Conservation (phyloP, 1,140 invertebrate genomes). For the Medauroidea extradentata region DNA sequence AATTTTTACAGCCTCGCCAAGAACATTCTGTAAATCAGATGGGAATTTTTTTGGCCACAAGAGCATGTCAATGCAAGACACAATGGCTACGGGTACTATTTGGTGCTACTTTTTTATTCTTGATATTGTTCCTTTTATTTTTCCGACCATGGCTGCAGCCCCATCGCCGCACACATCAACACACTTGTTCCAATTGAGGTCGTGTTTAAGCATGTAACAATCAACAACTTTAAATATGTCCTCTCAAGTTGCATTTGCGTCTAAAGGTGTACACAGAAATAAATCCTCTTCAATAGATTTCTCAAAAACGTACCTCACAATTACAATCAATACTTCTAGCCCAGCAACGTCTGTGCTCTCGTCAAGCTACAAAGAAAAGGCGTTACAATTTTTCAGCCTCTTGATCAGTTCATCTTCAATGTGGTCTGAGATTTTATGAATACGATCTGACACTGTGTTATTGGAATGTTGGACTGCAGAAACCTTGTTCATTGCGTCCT, state of each 20-base stretch:
- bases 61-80: too few species aligned
- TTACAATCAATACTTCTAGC: not conserved
- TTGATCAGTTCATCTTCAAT: too few species aligned
- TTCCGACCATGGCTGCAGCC: not conserved
- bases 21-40: too few species aligned
- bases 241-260: not conserved
- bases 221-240: not conserved
- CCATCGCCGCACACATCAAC: conserved; percentile 1
- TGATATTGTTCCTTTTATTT: conserved; percentile 1
- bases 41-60: too few species aligned
- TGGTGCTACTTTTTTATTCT: too few species aligned
- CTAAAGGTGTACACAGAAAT: not conserved
- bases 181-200: not conserved
- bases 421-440: too few species aligned
- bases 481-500: too few species aligned
- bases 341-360: not conserved
- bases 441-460: too few species aligned
- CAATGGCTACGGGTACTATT: too few species aligned
- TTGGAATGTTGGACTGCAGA: too few species aligned
- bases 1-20: too few species aligned
- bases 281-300: not conserved
- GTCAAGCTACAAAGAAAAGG: not conserved
- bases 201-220: not conserved
- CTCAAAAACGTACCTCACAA: not conserved
- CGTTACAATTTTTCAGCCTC: too few species aligned